Base-by-base conservation (phyloP, 2,113 vertebrate species). In the Podiceps cristatus region DNA sequence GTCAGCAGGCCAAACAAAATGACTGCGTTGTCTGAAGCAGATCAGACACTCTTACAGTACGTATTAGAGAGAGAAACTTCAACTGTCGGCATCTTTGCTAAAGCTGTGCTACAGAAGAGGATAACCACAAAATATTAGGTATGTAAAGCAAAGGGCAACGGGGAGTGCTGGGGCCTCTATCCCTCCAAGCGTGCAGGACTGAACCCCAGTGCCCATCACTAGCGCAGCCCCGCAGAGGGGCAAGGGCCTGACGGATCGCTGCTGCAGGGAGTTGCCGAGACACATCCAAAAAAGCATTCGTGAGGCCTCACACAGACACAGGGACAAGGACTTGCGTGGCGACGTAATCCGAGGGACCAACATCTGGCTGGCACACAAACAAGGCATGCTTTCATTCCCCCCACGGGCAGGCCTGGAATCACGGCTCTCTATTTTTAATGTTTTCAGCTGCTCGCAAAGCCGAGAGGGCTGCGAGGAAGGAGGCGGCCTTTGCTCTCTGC, bases 351-450 rank as follows among this genome's bases (percentile, higher is more conserved):
- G 2, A 74, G 3, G 14, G 73, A 90, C 66, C 71, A 83, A 66
- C 84, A 93, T 90, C 85, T 77, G 91, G 49, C 81, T 71, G 94
- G 88, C 90, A 77, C 79, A 52, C 67, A 18, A 40, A 90, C 90
- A 67, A 74, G 79, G 86, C 55, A 1, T 1, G 31, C 92, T 88
- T 66, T 71, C 82, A 88, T 29, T 29, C 67, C 77, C n/a, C 8
- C 60, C 35, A 6, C 1, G 8, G 68, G 72, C 78, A 19, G 31
- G 50, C 42, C 78, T 76, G 79, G 5, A 45, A 37, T n/a, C 55
- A 4, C 50, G 2, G 78, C 55, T 20, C 24, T 31, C 96, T 86
- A 6, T 52, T 93, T 88, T 79, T 40, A 79, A 45, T 28, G 4
- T 33, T 66, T 77, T 19, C 75, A 74, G 81, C 71, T 22, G 67